Percentiles rank a stretch among this genome's conserved stretches.
Conservation (phyloP, 1,140 invertebrate species). For the Drosophila sturtevanti region DNA sequence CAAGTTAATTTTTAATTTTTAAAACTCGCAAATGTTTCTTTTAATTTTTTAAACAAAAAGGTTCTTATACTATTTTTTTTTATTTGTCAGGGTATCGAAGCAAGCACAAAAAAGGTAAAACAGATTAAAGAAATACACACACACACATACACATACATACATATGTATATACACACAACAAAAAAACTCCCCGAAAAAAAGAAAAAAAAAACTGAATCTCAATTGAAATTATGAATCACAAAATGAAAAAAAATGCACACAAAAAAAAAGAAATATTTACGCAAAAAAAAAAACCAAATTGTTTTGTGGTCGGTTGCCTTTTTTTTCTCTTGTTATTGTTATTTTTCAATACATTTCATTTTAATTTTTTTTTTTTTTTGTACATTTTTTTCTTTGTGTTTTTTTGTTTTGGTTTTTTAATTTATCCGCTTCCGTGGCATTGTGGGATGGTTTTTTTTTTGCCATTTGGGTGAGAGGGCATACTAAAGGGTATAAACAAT, state of each 20-base stretch:
- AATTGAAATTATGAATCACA: slow-evolving; percentile 64
- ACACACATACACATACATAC: slow-evolving; percentile 22
- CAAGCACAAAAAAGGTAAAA: neutral
- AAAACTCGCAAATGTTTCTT: too few species aligned
- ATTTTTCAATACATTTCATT: slow-evolving; percentile 54
- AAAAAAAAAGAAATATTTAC: slow-evolving; percentile 50
- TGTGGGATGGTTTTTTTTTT: slow-evolving; percentile 21
- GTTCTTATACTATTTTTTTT: too few species aligned
- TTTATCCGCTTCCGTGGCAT: slow-evolving; percentile 53
- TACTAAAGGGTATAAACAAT: neutral
- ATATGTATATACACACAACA: slow-evolving; percentile 2
- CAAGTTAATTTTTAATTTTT: too few species aligned
- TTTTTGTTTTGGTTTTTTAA: slow-evolving; percentile 40
- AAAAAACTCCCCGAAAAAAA: slow-evolving; percentile 22
- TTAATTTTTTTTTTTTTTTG: slow-evolving; percentile 44
- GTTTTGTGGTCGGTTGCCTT: slow-evolving; percentile 23
- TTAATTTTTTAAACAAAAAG: too few species aligned
- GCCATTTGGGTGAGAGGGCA: neutral
- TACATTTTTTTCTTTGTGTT: slow-evolving; percentile 1
- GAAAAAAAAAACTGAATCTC: slow-evolving; percentile 24
- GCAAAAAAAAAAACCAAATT: slow-evolving; percentile 11
- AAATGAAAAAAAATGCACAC: slow-evolving; percentile 20
- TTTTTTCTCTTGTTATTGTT: slow-evolving; percentile 20
- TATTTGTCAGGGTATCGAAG: neutral
- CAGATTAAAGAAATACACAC: slow-evolving; percentile 40